These are phyloP conservation scores for Nesogale talazaci DNA, from an alignment of 2,113 vertebrate genomes.

Conservation along the genomic window DNA sequence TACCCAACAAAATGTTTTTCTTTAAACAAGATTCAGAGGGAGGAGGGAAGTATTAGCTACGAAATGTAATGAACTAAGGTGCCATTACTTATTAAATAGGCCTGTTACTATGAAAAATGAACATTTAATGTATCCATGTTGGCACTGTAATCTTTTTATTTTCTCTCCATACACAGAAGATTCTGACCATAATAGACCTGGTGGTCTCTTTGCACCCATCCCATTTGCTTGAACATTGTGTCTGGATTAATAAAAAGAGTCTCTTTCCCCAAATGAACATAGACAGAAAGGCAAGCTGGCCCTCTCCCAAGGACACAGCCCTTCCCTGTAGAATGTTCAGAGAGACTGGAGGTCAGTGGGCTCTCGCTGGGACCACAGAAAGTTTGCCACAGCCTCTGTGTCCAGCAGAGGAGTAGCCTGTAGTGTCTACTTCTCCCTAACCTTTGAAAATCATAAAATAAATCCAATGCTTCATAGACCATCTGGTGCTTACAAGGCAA, in stretches of 20 bases:
- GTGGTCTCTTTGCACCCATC: slow-evolving; percentile 58
- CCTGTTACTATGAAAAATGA: slow-evolving; percentile 72
- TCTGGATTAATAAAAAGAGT: slow-evolving; percentile 61
- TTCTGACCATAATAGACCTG: slow-evolving; percentile 46
- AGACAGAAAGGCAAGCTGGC: slow-evolving; percentile 49
- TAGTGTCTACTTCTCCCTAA: slow-evolving; percentile 66
- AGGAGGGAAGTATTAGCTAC: slow-evolving; percentile 49
- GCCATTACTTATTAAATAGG: slow-evolving; percentile 69
- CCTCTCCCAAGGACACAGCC: slow-evolving; percentile 61
- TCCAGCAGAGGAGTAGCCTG: slow-evolving; percentile 51
- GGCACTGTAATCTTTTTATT: slow-evolving; percentile 55
- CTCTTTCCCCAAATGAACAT: slow-evolving; percentile 51
- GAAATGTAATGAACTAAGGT: slow-evolving; percentile 58
- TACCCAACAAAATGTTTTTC: slow-evolving; percentile 76
- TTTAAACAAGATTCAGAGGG: slow-evolving; percentile 74
- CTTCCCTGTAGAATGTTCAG: slow-evolving; percentile 21
- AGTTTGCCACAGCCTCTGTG: slow-evolving; percentile 50
- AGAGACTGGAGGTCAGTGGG: slow-evolving; percentile 2
- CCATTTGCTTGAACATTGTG: slow-evolving; percentile 24
- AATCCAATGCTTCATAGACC: slow-evolving; percentile 63
- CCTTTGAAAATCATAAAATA: slow-evolving; percentile 76
- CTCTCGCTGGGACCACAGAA: slow-evolving; percentile 21
- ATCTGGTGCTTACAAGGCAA: slow-evolving; percentile 64
- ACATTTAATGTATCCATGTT: slow-evolving; percentile 58
- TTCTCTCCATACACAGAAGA: slow-evolving; percentile 54